Evolutionary conservation across 2,888 invertebrate species (phyloP).

Genomic region (Melanargia galathea): DNA sequence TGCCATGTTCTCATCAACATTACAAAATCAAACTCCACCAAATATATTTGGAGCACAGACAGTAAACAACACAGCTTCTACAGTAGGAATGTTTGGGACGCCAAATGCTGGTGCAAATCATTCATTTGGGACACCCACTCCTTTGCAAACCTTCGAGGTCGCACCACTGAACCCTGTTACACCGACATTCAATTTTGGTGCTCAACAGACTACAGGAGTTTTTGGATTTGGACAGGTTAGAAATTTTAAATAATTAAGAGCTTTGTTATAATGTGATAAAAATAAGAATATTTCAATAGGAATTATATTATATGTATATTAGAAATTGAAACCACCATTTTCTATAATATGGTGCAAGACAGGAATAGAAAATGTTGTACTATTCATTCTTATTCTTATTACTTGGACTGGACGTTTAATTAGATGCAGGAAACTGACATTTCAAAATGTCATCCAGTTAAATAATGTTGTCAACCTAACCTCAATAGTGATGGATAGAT

Average conservation of each 20-base stretch:
- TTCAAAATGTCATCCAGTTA: no score
- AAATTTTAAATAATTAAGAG: not conserved
- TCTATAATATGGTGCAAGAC: no score
- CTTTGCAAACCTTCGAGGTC: slow-evolving; percentile 54
- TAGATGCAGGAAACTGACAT: no score
- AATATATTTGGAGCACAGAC: slow-evolving; percentile 56
- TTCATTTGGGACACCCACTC: slow-evolving; percentile 49
- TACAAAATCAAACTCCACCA: slow-evolving; percentile 47
- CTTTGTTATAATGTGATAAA: no score
- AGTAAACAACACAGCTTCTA: slow-evolving; percentile 44
- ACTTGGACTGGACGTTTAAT: no score
- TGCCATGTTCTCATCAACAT: slow-evolving; percentile 52
- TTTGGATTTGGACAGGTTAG: slow-evolving; percentile 71
- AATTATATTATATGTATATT: no score
- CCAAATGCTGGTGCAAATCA: slow-evolving; percentile 47
- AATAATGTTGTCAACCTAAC: no score
- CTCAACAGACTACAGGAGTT: slow-evolving; percentile 49
- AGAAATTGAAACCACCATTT: no score
- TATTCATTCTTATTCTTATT: no score
- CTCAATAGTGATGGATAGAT: no score
- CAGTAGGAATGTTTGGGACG: slow-evolving; percentile 55
- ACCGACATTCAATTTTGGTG: slow-evolving; percentile 62
- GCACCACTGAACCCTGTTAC: slow-evolving; percentile 44
- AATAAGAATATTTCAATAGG: no score
- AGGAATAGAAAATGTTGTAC: no score